These are phyloP conservation scores for Pseudochromis fuscus DNA, from an alignment of 2,797 vertebrate genomes.

Conservation along the genomic window DNA sequence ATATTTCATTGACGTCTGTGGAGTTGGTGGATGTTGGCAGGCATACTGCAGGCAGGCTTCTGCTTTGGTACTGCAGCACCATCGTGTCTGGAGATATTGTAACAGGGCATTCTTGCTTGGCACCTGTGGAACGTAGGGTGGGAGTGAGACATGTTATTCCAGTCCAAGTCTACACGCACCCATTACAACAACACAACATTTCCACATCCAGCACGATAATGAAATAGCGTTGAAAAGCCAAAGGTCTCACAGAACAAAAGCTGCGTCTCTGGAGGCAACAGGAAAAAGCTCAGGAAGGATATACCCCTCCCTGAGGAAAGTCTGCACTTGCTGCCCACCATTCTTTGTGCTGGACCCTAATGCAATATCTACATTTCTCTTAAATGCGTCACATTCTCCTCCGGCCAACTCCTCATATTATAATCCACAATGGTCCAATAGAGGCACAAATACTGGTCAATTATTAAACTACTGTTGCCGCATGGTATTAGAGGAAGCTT, in stretches of 20 bases:
- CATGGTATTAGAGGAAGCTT: background rate
- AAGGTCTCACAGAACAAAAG: slow-evolving; percentile 49
- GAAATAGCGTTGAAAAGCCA: background rate
- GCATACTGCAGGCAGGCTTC: slow-evolving; percentile 8
- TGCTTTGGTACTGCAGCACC: slow-evolving; percentile 61
- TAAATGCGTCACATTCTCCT: background rate
- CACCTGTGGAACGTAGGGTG: slow-evolving; percentile 53
- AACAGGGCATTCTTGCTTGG: slow-evolving; percentile 61
- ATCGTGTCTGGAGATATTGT: slow-evolving; percentile 61
- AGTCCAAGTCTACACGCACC: background rate
- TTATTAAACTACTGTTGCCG: background rate
- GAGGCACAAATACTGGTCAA: background rate
- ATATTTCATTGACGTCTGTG: background rate
- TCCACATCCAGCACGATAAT: background rate
- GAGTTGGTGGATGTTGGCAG: fast-evolving
- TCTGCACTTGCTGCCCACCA: slow-evolving; percentile 42
- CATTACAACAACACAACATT: slow-evolving; percentile 38
- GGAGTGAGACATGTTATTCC: slow-evolving; percentile 11
- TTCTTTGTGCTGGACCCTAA: slow-evolving; percentile 42
- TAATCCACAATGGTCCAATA: background rate
- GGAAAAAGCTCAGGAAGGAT: slow-evolving; percentile 77
- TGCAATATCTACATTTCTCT: background rate
- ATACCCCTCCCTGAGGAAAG: slow-evolving; percentile 46
- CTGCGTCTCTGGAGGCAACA: slow-evolving; percentile 46
- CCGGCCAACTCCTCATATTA: too few relatives aligned